Evolutionary conservation across 2,797 vertebrate species (phyloP), one percentile per base, ranked within the genome.

Genomic region (Anniella stebbinsi): DNA sequence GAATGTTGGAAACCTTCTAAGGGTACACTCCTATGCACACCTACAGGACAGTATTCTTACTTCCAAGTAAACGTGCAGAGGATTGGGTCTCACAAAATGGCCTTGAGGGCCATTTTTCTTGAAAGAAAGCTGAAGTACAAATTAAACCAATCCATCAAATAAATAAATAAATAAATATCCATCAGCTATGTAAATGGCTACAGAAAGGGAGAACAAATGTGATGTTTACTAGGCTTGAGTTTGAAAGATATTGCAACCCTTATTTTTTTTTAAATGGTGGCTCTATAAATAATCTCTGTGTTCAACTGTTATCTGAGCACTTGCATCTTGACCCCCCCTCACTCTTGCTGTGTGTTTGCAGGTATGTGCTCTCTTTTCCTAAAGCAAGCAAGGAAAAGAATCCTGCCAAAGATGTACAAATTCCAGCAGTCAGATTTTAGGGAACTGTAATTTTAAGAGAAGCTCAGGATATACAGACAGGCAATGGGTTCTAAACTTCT

Each of bases 401-500:
- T 48, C 9, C 70, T 73, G 23, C 23, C 38, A 88, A 75, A 48
- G 2, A 80, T 33, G 80, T 48, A 77, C 57, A 30, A 36, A 91
- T 0, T 1, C 3, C 30, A 45, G 1, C 54, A 21, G 30, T 18
- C 51, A 84, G 54, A 80, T 84, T 72, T 66, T 63, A 82, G 82
- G 28, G 0, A 48, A 51, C 85, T 82, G 11, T 10, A 48, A 88
- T 89, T 89, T 92, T 67, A 92, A 91, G 77, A 93, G 77, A 92
- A 92, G 85, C 4, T 83, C 75, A 54, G 89, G 89, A 77, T 72
- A 80, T 41, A 91, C 92, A 93, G 77, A 77, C 0, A 2, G 83
- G 69, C 92, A 90, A 87, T 89, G n/a, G 17, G 7, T 90, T 91
- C 72, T 76, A 92, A 94, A 83, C 1, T 33, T 88, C 84, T 90